Evolutionary conservation across 2,113 vertebrate species (phyloP).

Genomic region (Grantiella picta): DNA sequence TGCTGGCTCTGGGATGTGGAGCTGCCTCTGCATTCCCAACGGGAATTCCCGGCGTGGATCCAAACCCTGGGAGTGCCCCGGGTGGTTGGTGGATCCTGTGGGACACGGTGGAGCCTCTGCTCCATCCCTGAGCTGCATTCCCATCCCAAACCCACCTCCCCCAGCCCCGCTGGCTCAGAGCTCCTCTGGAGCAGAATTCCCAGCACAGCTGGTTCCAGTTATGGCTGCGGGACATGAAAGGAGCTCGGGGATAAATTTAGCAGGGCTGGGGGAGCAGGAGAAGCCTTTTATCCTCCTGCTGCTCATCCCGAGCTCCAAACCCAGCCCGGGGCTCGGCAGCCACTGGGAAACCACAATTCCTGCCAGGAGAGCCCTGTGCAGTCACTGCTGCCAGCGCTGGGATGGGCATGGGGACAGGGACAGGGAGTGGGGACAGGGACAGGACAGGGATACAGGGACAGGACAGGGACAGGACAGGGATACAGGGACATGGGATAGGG

Average conservation of each 20-base stretch:
- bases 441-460: neutral
- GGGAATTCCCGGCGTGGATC: neutral
- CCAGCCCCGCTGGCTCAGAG: neutral
- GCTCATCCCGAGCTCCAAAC: neutral
- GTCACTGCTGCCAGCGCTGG: neutral
- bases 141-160: neutral
- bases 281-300: neutral
- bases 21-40: neutral
- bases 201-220: neutral
- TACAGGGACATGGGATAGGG: no score
- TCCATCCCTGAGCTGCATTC: neutral
- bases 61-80: neutral
- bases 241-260: neutral
- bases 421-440: no score
- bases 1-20: neutral
- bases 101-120: neutral
- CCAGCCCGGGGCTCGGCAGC: neutral
- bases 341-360: neutral
- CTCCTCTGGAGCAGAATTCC: conserved; percentile 12
- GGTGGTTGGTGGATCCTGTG: no score
- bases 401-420: neutral
- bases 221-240: neutral
- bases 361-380: neutral
- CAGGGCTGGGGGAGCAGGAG: neutral
- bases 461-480: neutral